Base-by-base conservation (phyloP, 2,888 invertebrate genomes). In the Augochlorella aurata region DNA sequence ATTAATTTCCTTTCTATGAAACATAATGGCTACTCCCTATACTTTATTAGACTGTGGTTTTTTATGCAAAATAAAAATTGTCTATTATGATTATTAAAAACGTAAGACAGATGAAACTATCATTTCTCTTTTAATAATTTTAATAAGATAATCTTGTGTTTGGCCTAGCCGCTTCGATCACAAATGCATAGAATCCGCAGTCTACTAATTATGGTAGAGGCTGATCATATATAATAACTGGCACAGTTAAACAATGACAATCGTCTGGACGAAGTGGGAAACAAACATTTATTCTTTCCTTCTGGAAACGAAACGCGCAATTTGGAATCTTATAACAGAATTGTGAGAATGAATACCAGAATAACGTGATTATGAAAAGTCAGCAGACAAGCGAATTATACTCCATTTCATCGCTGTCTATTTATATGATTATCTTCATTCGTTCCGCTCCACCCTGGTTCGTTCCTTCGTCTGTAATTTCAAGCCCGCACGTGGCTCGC, bases 391-490 rank as follows among this genome's bases (percentile, higher is more conserved):
- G 47, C 68, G 38, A 72, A 68, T 82, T 54, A 50, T 49, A 49
- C n/a, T 58, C 10, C 8, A 54, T 72, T 73, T 68, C 63, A 21
- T 24, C 47, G 50, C 73, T 76, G 72, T 78, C 69, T 78, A 72
- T 72, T 76, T 74, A 74, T 54, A 65, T 65, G 67, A 82, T 77
- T 75, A 77, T 75, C 58, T 65, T 70, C 50, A 44, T 72, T 66
- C 66, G 18, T 49, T 45, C 7, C 38, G 68, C 24, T 58, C 68
- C 29, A 18, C 72, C 70, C 21, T 52, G 16, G 24, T 50, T 54
- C 75, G 21, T 58, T 54, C 50, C 67, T 71, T 58, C 79, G 29
- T 68, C 21, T 72, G 68, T 63, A 80, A 73, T 82, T 81, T 47
- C 71, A 45, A 16, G 63, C 54, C 49, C 80, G 67, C 44, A 24